These are phyloP conservation scores for Macropus fuliginosus DNA, from an alignment of 2,797 vertebrate genomes.

Conservation along the genomic window DNA sequence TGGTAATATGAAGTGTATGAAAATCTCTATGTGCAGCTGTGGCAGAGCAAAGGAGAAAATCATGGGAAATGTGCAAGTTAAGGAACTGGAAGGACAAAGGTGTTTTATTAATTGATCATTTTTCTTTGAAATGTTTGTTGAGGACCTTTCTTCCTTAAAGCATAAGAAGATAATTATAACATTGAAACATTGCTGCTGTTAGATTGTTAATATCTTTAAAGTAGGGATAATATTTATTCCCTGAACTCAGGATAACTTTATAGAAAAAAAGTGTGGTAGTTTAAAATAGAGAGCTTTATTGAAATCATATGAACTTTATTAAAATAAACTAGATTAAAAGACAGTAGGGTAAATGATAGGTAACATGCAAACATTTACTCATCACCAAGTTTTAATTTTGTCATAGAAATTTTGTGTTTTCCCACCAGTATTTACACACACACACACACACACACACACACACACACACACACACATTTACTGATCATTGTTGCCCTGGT, in stretches of 20 bases:
- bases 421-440: neutral
- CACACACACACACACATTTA: neutral
- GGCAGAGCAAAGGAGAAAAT: neutral
- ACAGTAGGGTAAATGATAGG: neutral
- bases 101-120: neutral
- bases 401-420: neutral
- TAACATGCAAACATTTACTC: neutral
- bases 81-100: neutral
- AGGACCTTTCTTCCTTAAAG: neutral
- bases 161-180: neutral
- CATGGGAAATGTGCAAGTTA: neutral
- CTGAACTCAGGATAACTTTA: neutral
- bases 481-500: neutral
- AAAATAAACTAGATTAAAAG: slow-evolving; percentile 13
- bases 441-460: neutral
- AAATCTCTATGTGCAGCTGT: neutral
- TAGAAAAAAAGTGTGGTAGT: slow-evolving; percentile 2
- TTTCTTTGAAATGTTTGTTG: neutral
- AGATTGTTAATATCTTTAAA: neutral
- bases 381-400: neutral
- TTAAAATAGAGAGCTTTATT: neutral
- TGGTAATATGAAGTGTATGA: neutral
- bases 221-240: neutral
- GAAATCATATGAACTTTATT: neutral
- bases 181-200: neutral